Base-by-base conservation (phyloP, 1,140 invertebrate species). In the Euwallacea similis region DNA sequence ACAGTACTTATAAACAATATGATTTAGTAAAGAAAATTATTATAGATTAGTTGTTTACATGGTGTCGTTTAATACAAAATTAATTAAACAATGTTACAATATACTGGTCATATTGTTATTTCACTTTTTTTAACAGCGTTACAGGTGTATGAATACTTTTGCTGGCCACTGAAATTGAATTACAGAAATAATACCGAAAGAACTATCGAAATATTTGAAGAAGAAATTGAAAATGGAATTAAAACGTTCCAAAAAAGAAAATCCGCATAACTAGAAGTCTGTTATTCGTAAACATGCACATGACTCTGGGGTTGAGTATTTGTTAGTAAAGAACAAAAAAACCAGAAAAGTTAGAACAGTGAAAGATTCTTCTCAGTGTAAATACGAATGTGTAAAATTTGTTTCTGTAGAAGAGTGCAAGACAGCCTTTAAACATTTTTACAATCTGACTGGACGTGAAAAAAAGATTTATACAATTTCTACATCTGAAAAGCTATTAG, bases 191-290 rank as follows among this genome's bases (percentile, higher is more conserved):
- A 58, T 58, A n/a, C 0, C 21, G 21, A 33, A 58, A 50, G 46
- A 50, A 0, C 46, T 58, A 7, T 58, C 16, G 3, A 58, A 58
- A 58, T 58, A 3, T 2, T 33, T 58, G 21, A 58, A 15, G 21
- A 58, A 15, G n/a, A 58, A 58, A 58, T 50, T 50, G 46, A 16
- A 58, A 33, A 58, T 15, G 55, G 7, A 33, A 58, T 16, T 15
- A 58, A 33, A 33, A 2, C n/a, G 21, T 58, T 6, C 9, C n/a
- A 7, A 58, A 58, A 16, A 16, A 7, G 55, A 58, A 58, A 58
- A 33, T 6, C 11, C 55, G 21, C 9, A 9, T 7, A 58, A 58
- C n/a, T 58, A 1, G 55, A 58, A 58, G 55, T 15, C n/a, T 15
- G 21, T 15, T 6, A 33, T n/a, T n/a, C n/a, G n/a, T n/a, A n/a